Evolutionary conservation across 2,113 vertebrate genomes (phyloP), one percentile per base, ranked within the genome.

Genomic region (Saguinus imperator): DNA sequence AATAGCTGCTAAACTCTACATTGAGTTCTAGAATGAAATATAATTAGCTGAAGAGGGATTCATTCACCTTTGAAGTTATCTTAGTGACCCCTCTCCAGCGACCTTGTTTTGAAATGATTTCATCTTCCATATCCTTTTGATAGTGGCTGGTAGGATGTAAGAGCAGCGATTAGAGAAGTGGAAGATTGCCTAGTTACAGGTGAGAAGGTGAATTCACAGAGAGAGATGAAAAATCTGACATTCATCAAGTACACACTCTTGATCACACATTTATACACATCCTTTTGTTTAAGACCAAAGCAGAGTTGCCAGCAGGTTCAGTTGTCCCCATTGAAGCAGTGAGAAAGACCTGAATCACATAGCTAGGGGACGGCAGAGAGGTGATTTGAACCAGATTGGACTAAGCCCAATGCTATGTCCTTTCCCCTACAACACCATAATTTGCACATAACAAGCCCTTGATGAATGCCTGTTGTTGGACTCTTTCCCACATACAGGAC

Each of bases 171-270:
- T 57, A 48, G 55, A 77, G 57, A 73, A 73, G 55, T 3, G 37
- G 17, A 73, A 18, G 61, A 23, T 4, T 14, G 6, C 37, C 72
- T 55, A 27, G 32, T 48, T 70, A 25, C 4, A 80, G 64, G 55
- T 9, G 18, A 88, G 29, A 57, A 17, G 45, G 55, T 32, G 25
- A 81, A 76, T 13, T 76, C 76, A 37, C 32, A 18, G 50, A 37
- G 43, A 3, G 9, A 64, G n/a, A 21, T 32, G 27, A 50, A 16
- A 68, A 84, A 13, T 48, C 32, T 18, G 13, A 48, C 1, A 1
- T 3, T 43, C 21, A 12, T 1, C 0, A 12, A 17, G 32, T 20
- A n/a, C 11, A 3, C 1, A 4, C 27, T 64, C 50, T 43, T 35
- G 10, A 40, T 58, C 40, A 37, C 81, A 82, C 27, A 43, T 52